A percentile compares a stretch with the other conserved stretches of the same genome.
phyloP scores from a whole-genome alignment of 2,888 invertebrate genomes.

The Ochropacha duplaris region DNA sequence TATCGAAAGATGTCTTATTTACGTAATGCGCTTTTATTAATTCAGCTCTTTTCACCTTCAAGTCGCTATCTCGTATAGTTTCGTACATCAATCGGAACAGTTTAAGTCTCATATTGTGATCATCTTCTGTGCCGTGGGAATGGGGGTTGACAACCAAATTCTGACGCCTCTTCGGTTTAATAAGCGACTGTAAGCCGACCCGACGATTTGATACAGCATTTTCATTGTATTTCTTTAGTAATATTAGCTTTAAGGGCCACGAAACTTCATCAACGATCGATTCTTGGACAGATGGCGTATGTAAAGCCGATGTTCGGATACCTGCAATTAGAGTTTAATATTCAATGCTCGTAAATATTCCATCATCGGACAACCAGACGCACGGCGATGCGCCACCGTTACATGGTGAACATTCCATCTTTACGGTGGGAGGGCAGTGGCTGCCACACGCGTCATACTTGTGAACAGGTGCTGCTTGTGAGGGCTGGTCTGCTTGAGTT shows the following conservation, averaged over 20 bases:
- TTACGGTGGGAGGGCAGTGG: no score
- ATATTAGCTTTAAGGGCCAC: background rate
- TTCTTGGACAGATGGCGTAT: background rate
- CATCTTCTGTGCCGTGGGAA: constrained; percentile 28
- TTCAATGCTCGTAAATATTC: constrained; percentile 1
- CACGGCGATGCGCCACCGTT: no score
- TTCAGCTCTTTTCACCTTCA: constrained; percentile 58
- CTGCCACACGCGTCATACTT: no score
- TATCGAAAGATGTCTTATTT: constrained; percentile 51
- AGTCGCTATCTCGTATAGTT: constrained; percentile 57
- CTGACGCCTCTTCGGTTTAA: background rate
- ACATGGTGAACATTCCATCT: no score
- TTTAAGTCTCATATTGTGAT: constrained; percentile 59
- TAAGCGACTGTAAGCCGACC: background rate
- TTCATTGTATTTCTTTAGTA: background rate
- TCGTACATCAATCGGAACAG: constrained; percentile 68
- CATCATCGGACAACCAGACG: no score
- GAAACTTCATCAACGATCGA: background rate
- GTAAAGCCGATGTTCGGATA: background rate
- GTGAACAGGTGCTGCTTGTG: no score
- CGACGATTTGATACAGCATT: background rate
- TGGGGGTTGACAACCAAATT: background rate
- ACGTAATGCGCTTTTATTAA: constrained; percentile 46
- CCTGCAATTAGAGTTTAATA: background rate
- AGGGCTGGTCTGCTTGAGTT: no score